Evolutionary conservation across 92 coral and sea anemone species (phyloP).

Genomic region (Phymanthus crucifer): DNA sequence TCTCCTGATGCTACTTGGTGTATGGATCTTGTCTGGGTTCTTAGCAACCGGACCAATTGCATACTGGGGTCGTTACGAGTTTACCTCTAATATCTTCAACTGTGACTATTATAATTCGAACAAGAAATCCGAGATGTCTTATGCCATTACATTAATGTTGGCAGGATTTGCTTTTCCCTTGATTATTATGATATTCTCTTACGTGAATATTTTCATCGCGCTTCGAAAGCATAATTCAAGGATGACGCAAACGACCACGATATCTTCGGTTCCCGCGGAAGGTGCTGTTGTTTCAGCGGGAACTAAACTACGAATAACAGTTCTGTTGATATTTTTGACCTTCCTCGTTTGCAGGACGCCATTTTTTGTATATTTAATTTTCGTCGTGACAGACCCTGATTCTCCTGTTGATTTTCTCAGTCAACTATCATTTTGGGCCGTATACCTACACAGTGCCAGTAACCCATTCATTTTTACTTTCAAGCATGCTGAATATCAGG

Average conservation of each 20-base stretch:
- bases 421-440: constrained; percentile 95
- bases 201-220: constrained; percentile 66
- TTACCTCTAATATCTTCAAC: constrained; percentile 87
- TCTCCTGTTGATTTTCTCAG: constrained; percentile 75
- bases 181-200: constrained; percentile 66
- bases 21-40: constrained; percentile 79
- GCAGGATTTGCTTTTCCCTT: constrained; percentile 80
- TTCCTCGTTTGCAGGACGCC: constrained; percentile 92
- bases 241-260: constrained; percentile 58
- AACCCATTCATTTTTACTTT: constrained; percentile 94
- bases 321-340: constrained; percentile 64
- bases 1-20: constrained; percentile 82
- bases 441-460: constrained; percentile 90
- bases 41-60: constrained; percentile 87
- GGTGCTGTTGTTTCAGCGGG: constrained; percentile 69
- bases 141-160: constrained; percentile 74
- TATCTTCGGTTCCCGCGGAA: constrained; percentile 63
- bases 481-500: constrained; percentile 81
- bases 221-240: constrained; percentile 62
- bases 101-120: constrained; percentile 83
- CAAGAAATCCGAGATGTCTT: constrained; percentile 67
- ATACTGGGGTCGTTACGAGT: constrained; percentile 97
- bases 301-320: constrained; percentile 70
- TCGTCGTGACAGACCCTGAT: constrained; percentile 53
- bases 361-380: constrained; percentile 72